Base-by-base conservation (phyloP, 2,888 invertebrate species). In the Odontocerum albicorne region DNA sequence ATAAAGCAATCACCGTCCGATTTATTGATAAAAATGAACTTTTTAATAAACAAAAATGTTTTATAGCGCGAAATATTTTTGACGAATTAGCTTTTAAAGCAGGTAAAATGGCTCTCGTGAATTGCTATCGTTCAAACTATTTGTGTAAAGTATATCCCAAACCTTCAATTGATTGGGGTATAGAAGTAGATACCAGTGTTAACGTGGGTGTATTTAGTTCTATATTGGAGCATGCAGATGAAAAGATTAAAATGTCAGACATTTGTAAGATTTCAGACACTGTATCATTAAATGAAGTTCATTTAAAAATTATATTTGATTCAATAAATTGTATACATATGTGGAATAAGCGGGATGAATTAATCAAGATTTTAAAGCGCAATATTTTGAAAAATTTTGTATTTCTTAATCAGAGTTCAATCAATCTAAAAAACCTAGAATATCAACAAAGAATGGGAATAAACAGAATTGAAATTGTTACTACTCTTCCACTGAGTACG, bases 301-400 rank as follows among this genome's bases (percentile, higher is more conserved):
- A 45, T 15, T 19, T 60, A 6, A 39, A 55, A 31, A 7, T 62
- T 13, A 32, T 52, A 13, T 60, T 62, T 43, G 57, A 57, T 13
- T 39, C 47, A 7, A 47, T 60, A 27, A 39, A 45, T 20, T 12
- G 21, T 38, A 31, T 55, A 22, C 17, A 47, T 21, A 45, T 49
- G 21, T 52, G 51, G 46, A 22, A 49, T 32, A 31, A 38, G 10
- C 17, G 44, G 50, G 32, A 42, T 4, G 44, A 49, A 21, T 16
- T 55, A 32, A 38, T 62, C 16, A 15, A 32, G 8, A 44, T 58
- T 20, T 36, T 65, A 13, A 53, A 65, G 17, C 61, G 59, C 39
- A 63, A 65, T 42, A 57, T 67, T 39, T 59, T 68, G 19, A 64
- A 64, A 47, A 21, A 65, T 15, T 66, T 63, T 59, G 55, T 63